A percentile compares a stretch with the other conserved stretches of the same genome.
Conservation (phyloP, 2,888 invertebrate genomes). For the Graphium colonna region DNA sequence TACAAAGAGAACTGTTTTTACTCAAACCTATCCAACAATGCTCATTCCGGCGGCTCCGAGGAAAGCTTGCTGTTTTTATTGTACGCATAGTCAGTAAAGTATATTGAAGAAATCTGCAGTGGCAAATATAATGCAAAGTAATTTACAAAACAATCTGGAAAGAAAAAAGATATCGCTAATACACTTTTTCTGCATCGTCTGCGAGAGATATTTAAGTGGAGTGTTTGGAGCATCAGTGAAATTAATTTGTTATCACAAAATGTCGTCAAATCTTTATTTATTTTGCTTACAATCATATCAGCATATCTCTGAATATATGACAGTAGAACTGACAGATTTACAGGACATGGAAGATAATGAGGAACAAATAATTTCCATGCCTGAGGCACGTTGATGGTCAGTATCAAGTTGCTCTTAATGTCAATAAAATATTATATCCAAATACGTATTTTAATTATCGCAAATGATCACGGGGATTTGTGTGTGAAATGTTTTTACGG, state of each 20-base stretch:
- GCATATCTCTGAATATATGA: conserved; percentile 43
- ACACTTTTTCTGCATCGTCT: conserved; percentile 43
- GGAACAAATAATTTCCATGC: not conserved
- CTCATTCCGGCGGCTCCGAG: conserved; percentile 63
- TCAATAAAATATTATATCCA: not conserved
- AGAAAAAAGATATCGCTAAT: conserved; percentile 39
- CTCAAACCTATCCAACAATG: conserved; percentile 64
- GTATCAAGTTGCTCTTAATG: not conserved
- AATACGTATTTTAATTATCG: not conserved
- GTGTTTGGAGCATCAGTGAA: conserved; percentile 43
- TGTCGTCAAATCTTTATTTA: conserved; percentile 54
- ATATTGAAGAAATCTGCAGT: not conserved
- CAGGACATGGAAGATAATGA: conserved; percentile 11
- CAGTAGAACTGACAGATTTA: conserved; percentile 33
- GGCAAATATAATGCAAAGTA: conserved; percentile 35
- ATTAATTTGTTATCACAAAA: conserved; percentile 46
- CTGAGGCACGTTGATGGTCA: not conserved
- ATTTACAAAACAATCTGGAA: conserved; percentile 25
- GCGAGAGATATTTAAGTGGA: conserved; percentile 46
- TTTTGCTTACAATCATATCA: conserved; percentile 47
- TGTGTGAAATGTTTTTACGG: too few species aligned
- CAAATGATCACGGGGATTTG: too few species aligned
- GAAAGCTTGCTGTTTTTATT: conserved; percentile 58
- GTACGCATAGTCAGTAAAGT: conserved; percentile 28
- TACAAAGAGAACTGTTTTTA: conserved; percentile 49